A percentile compares a stretch with the other conserved stretches of the same genome.
phyloP scores from a whole-genome alignment of 1,140 invertebrate genomes.

The Stegodyphus dumicola region DNA sequence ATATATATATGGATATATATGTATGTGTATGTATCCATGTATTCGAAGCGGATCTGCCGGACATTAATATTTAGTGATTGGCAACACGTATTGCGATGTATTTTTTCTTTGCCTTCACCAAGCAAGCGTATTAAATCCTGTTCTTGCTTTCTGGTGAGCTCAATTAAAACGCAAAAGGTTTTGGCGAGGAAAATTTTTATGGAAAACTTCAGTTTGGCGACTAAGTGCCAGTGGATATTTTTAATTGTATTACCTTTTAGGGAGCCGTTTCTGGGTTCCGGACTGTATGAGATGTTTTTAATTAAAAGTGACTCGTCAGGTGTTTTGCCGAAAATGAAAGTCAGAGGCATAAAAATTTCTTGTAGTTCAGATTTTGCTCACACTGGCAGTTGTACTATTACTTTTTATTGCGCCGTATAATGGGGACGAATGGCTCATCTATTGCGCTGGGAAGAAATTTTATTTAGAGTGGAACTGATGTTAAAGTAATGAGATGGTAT shows the following conservation, averaged over 20 bases:
- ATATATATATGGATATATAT: too few species aligned
- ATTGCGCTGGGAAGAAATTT: too few species aligned
- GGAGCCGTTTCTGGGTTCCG: too few species aligned
- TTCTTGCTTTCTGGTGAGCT: slow-evolving; percentile 21
- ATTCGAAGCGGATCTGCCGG: slow-evolving; percentile 17
- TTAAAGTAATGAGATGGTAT: too few species aligned
- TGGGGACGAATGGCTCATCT: background rate
- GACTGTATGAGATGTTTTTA: slow-evolving; percentile 26
- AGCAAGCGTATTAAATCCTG: slow-evolving; percentile 37
- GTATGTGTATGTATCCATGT: background rate
- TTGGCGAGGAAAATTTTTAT: slow-evolving; percentile 46
- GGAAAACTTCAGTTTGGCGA: background rate
- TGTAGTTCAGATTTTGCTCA: background rate
- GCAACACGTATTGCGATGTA: slow-evolving; percentile 33
- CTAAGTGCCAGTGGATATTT: slow-evolving; percentile 28
- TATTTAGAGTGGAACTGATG: too few species aligned
- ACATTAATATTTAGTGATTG: slow-evolving; percentile 58
- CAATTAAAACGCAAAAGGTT: slow-evolving; percentile 41
- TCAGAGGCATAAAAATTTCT: background rate
- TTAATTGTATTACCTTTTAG: slow-evolving; percentile 50
- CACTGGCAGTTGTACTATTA: background rate
- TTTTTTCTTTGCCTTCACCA: slow-evolving; percentile 18
- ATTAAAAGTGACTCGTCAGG: slow-evolving; percentile 40
- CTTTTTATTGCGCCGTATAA: background rate
- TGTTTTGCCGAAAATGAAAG: slow-evolving; percentile 42